Evolutionary conservation across 2,888 invertebrate species (phyloP).

Genomic region (Euplexia lucipara): DNA sequence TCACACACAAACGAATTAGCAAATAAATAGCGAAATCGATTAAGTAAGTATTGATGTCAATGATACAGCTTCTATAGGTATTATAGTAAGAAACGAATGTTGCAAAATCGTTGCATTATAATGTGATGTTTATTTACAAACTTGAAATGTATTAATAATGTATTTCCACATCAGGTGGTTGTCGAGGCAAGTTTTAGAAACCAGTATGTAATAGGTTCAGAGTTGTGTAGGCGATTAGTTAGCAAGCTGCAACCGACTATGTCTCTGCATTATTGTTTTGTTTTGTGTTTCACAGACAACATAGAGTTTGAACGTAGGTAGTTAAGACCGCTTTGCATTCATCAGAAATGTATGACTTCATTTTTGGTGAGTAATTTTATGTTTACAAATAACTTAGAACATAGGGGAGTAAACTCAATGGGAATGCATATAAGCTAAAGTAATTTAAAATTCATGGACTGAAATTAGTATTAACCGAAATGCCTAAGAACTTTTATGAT

Average conservation of each 20-base stretch:
- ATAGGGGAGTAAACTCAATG: no score
- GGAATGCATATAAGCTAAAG: no score
- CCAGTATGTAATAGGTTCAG: conserved; percentile 29
- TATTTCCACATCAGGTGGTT: conserved; percentile 42
- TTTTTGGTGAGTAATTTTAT: background rate
- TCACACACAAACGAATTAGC: background rate
- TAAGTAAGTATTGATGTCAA: conserved; percentile 44
- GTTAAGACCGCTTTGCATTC: background rate
- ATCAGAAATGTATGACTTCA: background rate
- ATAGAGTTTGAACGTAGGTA: conserved; percentile 11
- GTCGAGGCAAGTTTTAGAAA: conserved; percentile 23
- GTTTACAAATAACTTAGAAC: background rate
- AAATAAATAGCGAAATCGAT: conserved; percentile 10
- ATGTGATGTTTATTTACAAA: conserved; percentile 47
- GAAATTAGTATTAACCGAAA: no score
- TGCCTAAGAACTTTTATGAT: no score
- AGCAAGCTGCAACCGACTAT: conserved; percentile 16
- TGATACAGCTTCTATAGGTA: conserved; percentile 22
- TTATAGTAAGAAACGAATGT: conserved; percentile 24
- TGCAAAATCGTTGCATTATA: conserved; percentile 27
- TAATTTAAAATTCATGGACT: no score
- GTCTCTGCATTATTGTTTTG: conserved; percentile 13
- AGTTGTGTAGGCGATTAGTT: conserved; percentile 29
- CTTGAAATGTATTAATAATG: conserved; percentile 18
- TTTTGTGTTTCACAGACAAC: conserved; percentile 12